Percentiles rank a stretch among this genome's conserved stretches.
These are phyloP conservation scores for Cromileptes altivelis DNA, from an alignment of 2,113 vertebrate genomes.

Conservation along the genomic window DNA sequence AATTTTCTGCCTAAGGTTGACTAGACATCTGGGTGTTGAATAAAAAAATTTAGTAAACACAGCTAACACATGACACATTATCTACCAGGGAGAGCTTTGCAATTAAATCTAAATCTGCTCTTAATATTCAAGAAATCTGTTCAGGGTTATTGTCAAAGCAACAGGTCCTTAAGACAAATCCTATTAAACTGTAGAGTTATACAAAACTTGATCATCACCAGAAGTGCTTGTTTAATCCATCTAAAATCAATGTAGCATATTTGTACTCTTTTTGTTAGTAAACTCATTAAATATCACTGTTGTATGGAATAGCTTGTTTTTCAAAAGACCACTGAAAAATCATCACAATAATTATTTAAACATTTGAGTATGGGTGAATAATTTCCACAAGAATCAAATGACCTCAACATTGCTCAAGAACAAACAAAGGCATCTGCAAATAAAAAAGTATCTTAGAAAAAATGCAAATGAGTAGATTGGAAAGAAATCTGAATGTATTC, in stretches of 20 bases:
- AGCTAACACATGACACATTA: not conserved
- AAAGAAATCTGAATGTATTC: too few species aligned
- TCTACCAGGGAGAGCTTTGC: not conserved
- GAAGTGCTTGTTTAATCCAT: not conserved
- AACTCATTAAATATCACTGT: not conserved
- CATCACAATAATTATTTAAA: not conserved
- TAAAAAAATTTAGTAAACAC: not conserved
- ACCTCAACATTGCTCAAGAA: not conserved
- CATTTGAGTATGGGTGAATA: not conserved
- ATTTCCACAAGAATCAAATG: not conserved
- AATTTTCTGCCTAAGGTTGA: not conserved
- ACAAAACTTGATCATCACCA: not conserved
- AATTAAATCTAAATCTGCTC: not conserved
- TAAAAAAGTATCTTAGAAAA: too few species aligned
- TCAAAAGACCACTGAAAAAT: not conserved
- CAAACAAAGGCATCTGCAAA: not conserved
- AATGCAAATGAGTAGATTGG: too few species aligned
- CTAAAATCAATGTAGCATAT: not conserved
- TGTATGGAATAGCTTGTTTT: not conserved
- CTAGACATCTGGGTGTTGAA: conserved; percentile 1
- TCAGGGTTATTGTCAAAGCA: not conserved
- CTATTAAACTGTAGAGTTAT: not conserved
- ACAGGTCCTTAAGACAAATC: not conserved
- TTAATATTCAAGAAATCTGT: not conserved
- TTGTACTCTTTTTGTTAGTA: not conserved